These are phyloP conservation scores for Kryphioiulus occultus DNA, from an alignment of 2,888 invertebrate species.

Conservation along the genomic window DNA sequence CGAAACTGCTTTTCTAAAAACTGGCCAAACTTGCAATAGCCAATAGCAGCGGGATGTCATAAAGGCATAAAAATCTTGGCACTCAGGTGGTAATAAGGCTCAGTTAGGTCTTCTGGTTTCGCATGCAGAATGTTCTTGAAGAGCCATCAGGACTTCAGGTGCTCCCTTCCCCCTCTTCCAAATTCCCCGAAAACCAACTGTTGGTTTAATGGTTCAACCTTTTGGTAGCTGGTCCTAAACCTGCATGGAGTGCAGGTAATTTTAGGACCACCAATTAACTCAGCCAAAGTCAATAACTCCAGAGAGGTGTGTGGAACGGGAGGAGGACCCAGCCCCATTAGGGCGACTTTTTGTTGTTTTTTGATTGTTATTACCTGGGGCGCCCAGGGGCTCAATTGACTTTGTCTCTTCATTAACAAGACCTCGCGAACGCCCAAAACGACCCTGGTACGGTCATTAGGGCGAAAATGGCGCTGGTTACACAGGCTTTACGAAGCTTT, in stretches of 20 bases:
- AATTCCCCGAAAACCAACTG: background rate
- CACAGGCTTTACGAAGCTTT: background rate
- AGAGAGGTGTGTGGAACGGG: background rate
- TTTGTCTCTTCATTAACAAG: background rate
- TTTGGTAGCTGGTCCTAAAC: background rate
- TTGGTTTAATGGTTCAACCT: background rate
- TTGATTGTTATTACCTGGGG: background rate
- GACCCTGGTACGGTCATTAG: background rate
- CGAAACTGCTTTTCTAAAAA: background rate
- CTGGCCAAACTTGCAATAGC: background rate
- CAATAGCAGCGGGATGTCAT: background rate
- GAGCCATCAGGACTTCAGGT: background rate
- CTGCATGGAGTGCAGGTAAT: background rate
- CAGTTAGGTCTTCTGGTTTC: background rate
- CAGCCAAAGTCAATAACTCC: background rate
- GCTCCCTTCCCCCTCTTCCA: background rate
- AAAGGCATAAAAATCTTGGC: background rate
- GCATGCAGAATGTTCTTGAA: background rate
- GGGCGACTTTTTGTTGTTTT: background rate
- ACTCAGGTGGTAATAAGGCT: background rate
- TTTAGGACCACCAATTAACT: background rate
- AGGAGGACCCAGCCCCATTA: background rate
- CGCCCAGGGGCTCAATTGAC: background rate
- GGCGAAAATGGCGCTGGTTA: background rate
- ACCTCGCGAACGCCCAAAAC: conserved; percentile 5